Percentiles rank a stretch among this genome's conserved stretches.
These are phyloP conservation scores for Microtus montanus DNA, from an alignment of 2,113 vertebrate species.

Conservation along the genomic window DNA sequence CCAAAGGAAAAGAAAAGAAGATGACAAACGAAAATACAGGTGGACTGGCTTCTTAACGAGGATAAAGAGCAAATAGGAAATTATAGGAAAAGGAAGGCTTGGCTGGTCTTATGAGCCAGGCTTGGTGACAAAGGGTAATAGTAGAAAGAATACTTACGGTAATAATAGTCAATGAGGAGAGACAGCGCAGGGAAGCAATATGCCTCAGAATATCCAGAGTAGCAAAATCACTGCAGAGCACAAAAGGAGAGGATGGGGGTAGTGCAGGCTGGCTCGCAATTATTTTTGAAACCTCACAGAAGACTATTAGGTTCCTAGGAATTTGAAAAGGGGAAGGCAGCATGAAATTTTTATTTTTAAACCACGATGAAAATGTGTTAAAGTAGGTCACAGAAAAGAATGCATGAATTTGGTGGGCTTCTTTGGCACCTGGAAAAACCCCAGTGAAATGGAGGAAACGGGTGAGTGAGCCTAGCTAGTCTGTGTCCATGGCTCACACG, in stretches of 20 bases:
- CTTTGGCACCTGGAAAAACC: not conserved
- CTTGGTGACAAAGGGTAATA: constrained; percentile 69
- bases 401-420: not conserved
- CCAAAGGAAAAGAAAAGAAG: constrained; percentile 52
- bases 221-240: not conserved
- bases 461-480: not conserved
- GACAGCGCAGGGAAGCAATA: not conserved
- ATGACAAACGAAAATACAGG: constrained; percentile 28
- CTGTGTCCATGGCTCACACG: not conserved
- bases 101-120: constrained; percentile 22
- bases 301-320: not conserved
- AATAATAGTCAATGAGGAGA: constrained; percentile 64
- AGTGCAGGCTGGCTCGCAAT: not conserved
- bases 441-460: not conserved
- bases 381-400: constrained; percentile 49
- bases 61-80: constrained; percentile 71
- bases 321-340: constrained; percentile 46
- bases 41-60: constrained; percentile 36
- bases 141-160: constrained; percentile 63
- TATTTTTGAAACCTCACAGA: constrained; percentile 52
- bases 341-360: constrained; percentile 52
- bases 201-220: not conserved
- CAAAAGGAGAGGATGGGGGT: constrained; percentile 35
- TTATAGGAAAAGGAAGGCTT: constrained; percentile 62
- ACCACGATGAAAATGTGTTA: not conserved